Evolutionary conservation across 30 jellyfish, hydroid and myxozoan species (phyloP), one percentile per base, ranked within the genome.

Genomic region (Hydractinia echinata): DNA sequence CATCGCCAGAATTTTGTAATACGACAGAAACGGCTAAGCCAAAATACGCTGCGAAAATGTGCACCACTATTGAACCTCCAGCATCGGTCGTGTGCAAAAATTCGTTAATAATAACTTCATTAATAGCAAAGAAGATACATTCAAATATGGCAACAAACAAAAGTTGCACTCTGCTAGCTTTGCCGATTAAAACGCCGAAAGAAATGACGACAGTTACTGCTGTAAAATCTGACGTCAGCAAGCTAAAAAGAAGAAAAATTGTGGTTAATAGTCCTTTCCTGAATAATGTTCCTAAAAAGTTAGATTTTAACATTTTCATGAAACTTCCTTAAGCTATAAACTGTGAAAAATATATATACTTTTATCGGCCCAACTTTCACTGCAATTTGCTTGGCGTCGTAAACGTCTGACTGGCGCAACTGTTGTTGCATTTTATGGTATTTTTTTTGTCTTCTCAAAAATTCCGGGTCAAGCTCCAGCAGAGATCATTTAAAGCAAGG

Each of bases 11-110:
- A 61, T 85, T 87, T 49, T 76, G 66, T 67, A 93, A 83, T 30
- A 82, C 90, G 48, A 82, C 30, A 11, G 99, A 84, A 14, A 89
- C 95, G 5, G 96, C 96, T 51, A 95, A 60, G 4, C 99, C 99
- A 95, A 88, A 95, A 76, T 88, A 95, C 50, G 96, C 96, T 3
- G 97, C 99, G 61, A 95, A 95, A 90, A 86, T 64, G 68, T 88
- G 97, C 51, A 95, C 76, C 53, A 90, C 92, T 89, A 95, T 89
- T 7, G 97, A 85, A 0, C 99, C 99, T 14, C 97, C 99, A 54
- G 86, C 92, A 74, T 95, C 99, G 10, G 96, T 53, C 39, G 85
- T 55, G 52, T 67, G 74, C 56, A 94, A 61, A 49, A 85, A 83
- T 68, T 83, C 84, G 51, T 61, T 60, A n/a, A 94, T 86, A 10